These are phyloP conservation scores for Ennomos erosarius DNA, from an alignment of 2,888 invertebrate species.

Conservation along the genomic window DNA sequence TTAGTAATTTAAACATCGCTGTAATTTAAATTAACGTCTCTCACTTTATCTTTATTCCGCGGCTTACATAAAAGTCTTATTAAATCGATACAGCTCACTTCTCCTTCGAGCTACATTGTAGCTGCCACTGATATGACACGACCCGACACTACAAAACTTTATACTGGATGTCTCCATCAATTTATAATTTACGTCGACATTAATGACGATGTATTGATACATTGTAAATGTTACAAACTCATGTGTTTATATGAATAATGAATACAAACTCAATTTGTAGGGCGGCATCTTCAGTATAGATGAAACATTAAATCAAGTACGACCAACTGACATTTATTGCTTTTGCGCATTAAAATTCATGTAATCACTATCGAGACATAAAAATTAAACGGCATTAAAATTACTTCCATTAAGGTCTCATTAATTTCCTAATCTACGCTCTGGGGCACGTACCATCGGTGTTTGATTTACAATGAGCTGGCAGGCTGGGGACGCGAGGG, in stretches of 20 bases:
- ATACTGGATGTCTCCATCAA: slow-evolving; percentile 49
- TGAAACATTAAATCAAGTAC: slow-evolving; percentile 65
- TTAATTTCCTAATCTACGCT: slow-evolving; percentile 80
- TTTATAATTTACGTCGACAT: slow-evolving; percentile 54
- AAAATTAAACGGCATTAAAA: slow-evolving; percentile 73
- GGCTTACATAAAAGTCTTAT: slow-evolving; percentile 23
- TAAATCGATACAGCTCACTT: slow-evolving; percentile 17
- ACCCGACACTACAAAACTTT: slow-evolving; percentile 28
- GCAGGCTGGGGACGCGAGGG: slow-evolving; percentile 45
- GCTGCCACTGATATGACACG: slow-evolving; percentile 29
- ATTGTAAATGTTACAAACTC: slow-evolving; percentile 49
- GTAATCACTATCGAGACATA: slow-evolving; percentile 68
- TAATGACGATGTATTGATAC: slow-evolving; percentile 56
- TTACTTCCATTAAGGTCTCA: slow-evolving; percentile 77
- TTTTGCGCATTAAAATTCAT: slow-evolving; percentile 76
- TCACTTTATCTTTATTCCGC: slow-evolving; percentile 44
- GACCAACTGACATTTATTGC: slow-evolving; percentile 69
- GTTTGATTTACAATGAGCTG: slow-evolving; percentile 72
- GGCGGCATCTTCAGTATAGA: slow-evolving; percentile 63
- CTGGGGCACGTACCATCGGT: slow-evolving; percentile 65
- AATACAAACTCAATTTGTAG: slow-evolving; percentile 62
- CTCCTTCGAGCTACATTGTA: slow-evolving; percentile 18
- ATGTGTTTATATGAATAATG: slow-evolving; percentile 56
- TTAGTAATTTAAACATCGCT: slow-evolving; percentile 63
- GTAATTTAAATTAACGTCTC: slow-evolving; percentile 60